phyloP scores from a whole-genome alignment of 2,888 invertebrate species.

The Acanthococcus lagerstroemiae region DNA sequence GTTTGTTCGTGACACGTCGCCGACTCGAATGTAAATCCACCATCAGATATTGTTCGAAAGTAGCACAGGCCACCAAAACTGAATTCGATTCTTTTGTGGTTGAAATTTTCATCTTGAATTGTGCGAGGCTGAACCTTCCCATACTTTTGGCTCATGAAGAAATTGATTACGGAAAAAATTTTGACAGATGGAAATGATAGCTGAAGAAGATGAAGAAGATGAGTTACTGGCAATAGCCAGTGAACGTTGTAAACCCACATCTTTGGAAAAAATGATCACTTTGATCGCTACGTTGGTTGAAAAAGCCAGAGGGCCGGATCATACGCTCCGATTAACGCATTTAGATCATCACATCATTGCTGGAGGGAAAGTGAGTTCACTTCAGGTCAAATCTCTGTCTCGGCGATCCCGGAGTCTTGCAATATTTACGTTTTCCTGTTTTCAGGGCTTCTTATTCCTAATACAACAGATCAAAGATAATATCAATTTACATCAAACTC shows the following conservation, averaged over 20 bases:
- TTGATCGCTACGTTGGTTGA: constrained; percentile 80
- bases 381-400: too few relatives aligned
- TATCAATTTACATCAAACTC: constrained; percentile 82
- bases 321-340: constrained; percentile 58
- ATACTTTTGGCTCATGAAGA: too few relatives aligned
- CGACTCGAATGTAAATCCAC: too few relatives aligned
- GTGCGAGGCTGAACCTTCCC: too few relatives aligned
- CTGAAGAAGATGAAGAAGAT: constrained; percentile 54
- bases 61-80: too few relatives aligned
- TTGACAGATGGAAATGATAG: constrained; percentile 53
- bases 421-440: too few relatives aligned
- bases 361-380: constrained; percentile 64
- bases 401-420: too few relatives aligned
- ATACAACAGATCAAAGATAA: constrained; percentile 91
- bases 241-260: constrained; percentile 76
- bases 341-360: constrained; percentile 73
- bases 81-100: too few relatives aligned
- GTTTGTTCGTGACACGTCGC: too few relatives aligned
- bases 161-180: too few relatives aligned
- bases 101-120: too few relatives aligned
- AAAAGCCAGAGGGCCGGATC: constrained; percentile 69
- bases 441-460: constrained; percentile 79
- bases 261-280: constrained; percentile 91
- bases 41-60: too few relatives aligned
- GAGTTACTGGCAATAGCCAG: constrained; percentile 54